phyloP scores from a whole-genome alignment of 2,797 vertebrate species.

The Karalla daura region DNA sequence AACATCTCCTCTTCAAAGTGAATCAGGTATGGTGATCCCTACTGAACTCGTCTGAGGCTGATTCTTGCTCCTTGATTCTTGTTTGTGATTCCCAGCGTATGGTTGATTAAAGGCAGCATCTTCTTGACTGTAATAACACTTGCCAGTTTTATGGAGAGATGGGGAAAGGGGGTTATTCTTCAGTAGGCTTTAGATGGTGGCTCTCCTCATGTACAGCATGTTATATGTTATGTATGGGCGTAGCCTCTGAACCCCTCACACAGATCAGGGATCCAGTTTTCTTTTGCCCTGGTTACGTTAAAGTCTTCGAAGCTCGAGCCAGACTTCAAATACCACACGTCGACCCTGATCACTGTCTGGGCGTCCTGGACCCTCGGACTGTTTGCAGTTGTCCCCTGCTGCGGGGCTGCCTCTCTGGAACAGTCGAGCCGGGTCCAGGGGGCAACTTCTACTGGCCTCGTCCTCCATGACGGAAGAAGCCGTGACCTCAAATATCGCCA shows the following conservation, averaged over 20 bases:
- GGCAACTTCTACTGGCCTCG: not conserved
- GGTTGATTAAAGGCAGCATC: constrained; percentile 31
- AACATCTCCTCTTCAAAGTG: constrained; percentile 45
- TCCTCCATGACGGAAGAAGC: not conserved
- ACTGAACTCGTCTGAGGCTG: constrained; percentile 25
- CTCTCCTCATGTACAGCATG: not conserved
- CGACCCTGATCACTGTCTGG: not conserved
- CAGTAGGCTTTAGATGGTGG: not conserved
- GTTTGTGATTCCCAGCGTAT: constrained; percentile 36
- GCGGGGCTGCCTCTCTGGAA: not conserved
- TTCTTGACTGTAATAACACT: constrained; percentile 12
- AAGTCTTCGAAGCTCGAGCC: constrained; percentile 10
- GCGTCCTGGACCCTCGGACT: not conserved
- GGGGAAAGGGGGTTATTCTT: not conserved
- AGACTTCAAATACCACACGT: constrained; percentile 10
- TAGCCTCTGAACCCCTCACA: not conserved
- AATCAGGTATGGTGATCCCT: constrained; percentile 43
- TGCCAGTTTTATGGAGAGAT: not conserved
- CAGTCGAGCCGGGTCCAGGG: not conserved
- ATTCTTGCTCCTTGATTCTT: constrained; percentile 20
- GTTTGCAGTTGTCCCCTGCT: constrained; percentile 2
- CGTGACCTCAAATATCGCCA: not conserved
- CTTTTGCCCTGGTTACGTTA: not conserved
- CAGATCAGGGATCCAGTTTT: constrained; percentile 11
- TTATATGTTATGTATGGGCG: not conserved